Evolutionary conservation across 92 coral and sea anemone species (phyloP).

Genomic region (Epizoanthus rinbou): DNA sequence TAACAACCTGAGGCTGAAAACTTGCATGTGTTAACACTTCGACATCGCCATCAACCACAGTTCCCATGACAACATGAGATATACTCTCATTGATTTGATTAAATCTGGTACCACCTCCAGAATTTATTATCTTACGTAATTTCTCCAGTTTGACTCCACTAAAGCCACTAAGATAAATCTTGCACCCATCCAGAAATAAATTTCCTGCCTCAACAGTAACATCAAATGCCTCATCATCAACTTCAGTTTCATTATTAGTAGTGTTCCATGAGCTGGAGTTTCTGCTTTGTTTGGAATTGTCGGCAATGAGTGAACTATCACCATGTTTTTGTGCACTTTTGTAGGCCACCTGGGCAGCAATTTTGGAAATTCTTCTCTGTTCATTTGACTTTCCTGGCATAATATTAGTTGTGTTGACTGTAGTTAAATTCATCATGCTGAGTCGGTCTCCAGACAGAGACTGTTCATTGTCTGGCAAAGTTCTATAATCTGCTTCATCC

Average conservation of each 20-base stretch:
- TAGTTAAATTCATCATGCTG: slow-evolving; percentile 45
- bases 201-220: slow-evolving; percentile 72
- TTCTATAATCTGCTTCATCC: slow-evolving; percentile 70
- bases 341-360: slow-evolving; percentile 88
- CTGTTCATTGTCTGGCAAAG: slow-evolving; percentile 65
- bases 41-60: slow-evolving; percentile 60
- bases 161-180: slow-evolving; percentile 88
- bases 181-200: slow-evolving; percentile 95
- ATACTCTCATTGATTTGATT: slow-evolving; percentile 91
- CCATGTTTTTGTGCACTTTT: slow-evolving; percentile 90
- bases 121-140: slow-evolving; percentile 80
- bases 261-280: slow-evolving; percentile 23
- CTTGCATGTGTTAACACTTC: slow-evolving; percentile 70
- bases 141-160: slow-evolving; percentile 73
- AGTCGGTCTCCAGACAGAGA: slow-evolving; percentile 64
- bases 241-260: slow-evolving; percentile 28
- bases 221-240: slow-evolving; percentile 63
- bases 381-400: slow-evolving; percentile 42
- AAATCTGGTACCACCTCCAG: slow-evolving; percentile 95
- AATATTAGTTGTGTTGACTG: slow-evolving; percentile 49
- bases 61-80: slow-evolving; percentile 89
- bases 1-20: slow-evolving; percentile 79
- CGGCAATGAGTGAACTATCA: slow-evolving; percentile 62
- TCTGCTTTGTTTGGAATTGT: slow-evolving; percentile 41
- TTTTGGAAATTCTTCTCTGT: slow-evolving; percentile 53